Evolutionary conservation across 2,113 vertebrate species (phyloP).

Genomic region (Monopterus albus): DNA sequence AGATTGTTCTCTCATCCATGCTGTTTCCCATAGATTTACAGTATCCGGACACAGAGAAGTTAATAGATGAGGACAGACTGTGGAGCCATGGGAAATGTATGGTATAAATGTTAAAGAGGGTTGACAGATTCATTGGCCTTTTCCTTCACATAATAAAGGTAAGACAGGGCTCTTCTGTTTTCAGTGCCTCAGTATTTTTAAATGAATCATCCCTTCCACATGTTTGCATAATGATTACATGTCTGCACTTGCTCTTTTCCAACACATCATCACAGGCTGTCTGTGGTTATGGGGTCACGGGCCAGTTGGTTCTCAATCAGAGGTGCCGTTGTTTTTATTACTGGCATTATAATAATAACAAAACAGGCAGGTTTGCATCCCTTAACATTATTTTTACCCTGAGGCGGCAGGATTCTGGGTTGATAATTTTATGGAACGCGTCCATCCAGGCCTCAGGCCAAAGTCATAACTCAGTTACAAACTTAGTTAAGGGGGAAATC

Average conservation of each 20-base stretch:
- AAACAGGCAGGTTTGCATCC: neutral
- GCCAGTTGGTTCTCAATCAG: conserved; percentile 32
- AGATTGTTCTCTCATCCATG: neutral
- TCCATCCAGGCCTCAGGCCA: conserved; percentile 42
- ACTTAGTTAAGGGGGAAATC: conserved; percentile 30
- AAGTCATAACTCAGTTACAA: conserved; percentile 53
- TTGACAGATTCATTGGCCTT: conserved; percentile 5
- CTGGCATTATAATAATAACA: conserved; percentile 2
- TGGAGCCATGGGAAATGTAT: conserved; percentile 9
- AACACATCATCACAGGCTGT: conserved; percentile 66
- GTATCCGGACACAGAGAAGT: neutral
- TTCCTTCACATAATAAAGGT: conserved; percentile 48
- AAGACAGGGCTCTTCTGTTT: conserved; percentile 63
- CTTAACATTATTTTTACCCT: conserved; percentile 4
- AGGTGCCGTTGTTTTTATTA: conserved; percentile 36
- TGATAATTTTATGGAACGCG: conserved; percentile 35
- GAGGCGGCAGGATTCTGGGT: neutral
- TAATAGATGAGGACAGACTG: neutral
- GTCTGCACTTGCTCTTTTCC: conserved; percentile 73
- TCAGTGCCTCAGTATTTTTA: conserved; percentile 37
- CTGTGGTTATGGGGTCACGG: conserved; percentile 62
- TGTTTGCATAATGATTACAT: conserved; percentile 76
- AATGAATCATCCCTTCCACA: conserved; percentile 79
- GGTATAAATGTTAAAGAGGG: conserved; percentile 12
- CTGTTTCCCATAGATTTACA: neutral